Conservation (phyloP, 2,113 vertebrate species). For the Lipophrys pholis region DNA sequence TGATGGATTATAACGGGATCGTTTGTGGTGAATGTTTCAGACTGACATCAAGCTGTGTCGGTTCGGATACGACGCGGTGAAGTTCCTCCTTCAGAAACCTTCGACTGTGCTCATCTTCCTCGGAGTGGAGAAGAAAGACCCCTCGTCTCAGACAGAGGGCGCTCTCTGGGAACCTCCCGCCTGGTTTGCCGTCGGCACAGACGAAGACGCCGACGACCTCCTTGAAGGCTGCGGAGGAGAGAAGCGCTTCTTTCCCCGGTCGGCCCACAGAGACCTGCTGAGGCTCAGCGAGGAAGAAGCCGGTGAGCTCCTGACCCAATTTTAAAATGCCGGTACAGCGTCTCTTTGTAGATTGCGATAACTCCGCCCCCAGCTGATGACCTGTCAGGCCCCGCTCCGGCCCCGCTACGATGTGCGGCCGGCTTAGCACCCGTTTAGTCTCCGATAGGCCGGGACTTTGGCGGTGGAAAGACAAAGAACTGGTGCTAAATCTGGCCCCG, state of each 20-base stretch:
- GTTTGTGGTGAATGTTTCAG: slow-evolving; percentile 27
- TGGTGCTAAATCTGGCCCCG: too few relatives aligned
- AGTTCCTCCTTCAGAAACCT: slow-evolving; percentile 81
- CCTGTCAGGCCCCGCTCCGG: too few relatives aligned
- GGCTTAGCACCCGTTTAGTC: too few relatives aligned
- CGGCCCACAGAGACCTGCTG: slow-evolving; percentile 87
- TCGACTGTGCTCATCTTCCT: slow-evolving; percentile 87
- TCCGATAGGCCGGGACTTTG: too few relatives aligned
- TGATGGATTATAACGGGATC: too few relatives aligned
- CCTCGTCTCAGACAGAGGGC: slow-evolving; percentile 15
- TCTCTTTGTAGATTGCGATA: too few relatives aligned
- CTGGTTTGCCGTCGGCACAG: slow-evolving; percentile 91
- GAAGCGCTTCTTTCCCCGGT: slow-evolving; percentile 86
- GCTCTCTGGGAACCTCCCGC: slow-evolving; percentile 78
- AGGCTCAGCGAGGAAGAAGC: slow-evolving; percentile 90
- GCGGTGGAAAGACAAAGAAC: too few relatives aligned
- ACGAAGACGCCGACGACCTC: slow-evolving; percentile 78
- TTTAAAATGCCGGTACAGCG: too few relatives aligned
- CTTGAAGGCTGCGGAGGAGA: slow-evolving; percentile 79
- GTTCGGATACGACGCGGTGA: slow-evolving; percentile 77
- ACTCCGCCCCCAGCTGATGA: too few relatives aligned
- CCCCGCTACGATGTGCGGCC: too few relatives aligned
- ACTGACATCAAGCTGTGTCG: slow-evolving; percentile 83
- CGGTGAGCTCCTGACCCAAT: slow-evolving; percentile 78
- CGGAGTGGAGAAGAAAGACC: slow-evolving; percentile 86